Evolutionary conservation across 1,140 invertebrate species (phyloP), one percentile per base, ranked within the genome.

Genomic region (Ceratoteleas bidentatus): DNA sequence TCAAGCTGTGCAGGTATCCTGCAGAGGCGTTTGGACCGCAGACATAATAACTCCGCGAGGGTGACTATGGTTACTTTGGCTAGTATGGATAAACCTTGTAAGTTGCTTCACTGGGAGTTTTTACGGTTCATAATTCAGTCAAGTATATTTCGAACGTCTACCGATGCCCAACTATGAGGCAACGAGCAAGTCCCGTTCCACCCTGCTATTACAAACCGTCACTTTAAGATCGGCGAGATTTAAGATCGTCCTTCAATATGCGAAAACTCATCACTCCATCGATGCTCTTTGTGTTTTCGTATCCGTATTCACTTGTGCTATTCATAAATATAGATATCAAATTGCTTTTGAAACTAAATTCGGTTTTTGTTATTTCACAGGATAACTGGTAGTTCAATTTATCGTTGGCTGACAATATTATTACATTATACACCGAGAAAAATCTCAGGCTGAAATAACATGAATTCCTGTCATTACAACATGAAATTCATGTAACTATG

Each of bases 41-140:
- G 88, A 90, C 89, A 87, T 90, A 90, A 90, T 90, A 89, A 90
- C 87, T 89, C 88, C 83, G 85, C 82, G 85, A 88, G 89, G 88
- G 88, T 90, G 89, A 90, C 88, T 88, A 89, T 85, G 88, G 88
- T 89, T 89, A 89, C 86, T 83, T 83, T 57, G 82, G 72, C 81
- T 82, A 80, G 73, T 83, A 82, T 72, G 86, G 85, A 84, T 87
- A 88, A 89, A 88, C 83, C 84, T 84, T 84, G 83, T 83, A 86
- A 87, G 85, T 86, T 86, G 84, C 76, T 84, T 83, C 85, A 85
- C 85, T 85, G 81, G 77, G 86, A 88, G 86, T 89, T 90, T 91
- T 91, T 90, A 91, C 89, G 89, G 88, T 91, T 91, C 90, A 90
- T 91, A 91, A 91, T 91, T 90, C 90, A 91, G 88, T 69, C 86